phyloP scores from a whole-genome alignment of 37 sponge, comb jelly and placozoan species.

The Tethya wilhelma region DNA sequence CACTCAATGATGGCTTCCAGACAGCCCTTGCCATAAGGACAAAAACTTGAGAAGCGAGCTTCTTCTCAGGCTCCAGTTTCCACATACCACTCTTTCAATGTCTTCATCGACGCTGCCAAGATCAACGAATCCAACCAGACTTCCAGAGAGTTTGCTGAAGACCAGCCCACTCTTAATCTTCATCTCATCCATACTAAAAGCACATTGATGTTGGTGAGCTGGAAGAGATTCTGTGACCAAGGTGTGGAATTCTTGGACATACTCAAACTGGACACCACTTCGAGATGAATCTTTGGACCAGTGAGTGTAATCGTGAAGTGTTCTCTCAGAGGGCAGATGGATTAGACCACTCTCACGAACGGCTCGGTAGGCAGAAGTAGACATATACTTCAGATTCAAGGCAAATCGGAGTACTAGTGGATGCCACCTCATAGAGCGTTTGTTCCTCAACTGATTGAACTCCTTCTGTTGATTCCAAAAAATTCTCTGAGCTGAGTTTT shows the following conservation, averaged over 20 bases:
- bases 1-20: too few species aligned
- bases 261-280: constrained; percentile 19
- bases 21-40: too few species aligned
- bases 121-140: neutral
- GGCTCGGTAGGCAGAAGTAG: too few species aligned
- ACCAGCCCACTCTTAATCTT: neutral
- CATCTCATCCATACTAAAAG: neutral
- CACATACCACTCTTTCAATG: too few species aligned
- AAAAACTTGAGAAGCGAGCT: too few species aligned
- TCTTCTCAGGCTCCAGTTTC: too few species aligned
- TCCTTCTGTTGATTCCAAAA: constrained; percentile 33
- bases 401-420: neutral
- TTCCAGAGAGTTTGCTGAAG: neutral
- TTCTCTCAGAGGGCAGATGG: constrained; percentile 12
- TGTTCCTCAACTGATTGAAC: constrained; percentile 4
- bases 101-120: neutral
- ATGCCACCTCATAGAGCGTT: neutral
- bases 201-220: neutral
- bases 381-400: too few species aligned
- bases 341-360: constrained; percentile 1
- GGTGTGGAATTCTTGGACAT: neutral
- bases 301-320: constrained; percentile 25
- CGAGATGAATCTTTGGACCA: constrained; percentile 7
- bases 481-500: neutral
- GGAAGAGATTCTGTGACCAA: neutral